These are phyloP conservation scores for Apamea epomidion DNA, from an alignment of 2,888 invertebrate genomes.

Conservation along the genomic window DNA sequence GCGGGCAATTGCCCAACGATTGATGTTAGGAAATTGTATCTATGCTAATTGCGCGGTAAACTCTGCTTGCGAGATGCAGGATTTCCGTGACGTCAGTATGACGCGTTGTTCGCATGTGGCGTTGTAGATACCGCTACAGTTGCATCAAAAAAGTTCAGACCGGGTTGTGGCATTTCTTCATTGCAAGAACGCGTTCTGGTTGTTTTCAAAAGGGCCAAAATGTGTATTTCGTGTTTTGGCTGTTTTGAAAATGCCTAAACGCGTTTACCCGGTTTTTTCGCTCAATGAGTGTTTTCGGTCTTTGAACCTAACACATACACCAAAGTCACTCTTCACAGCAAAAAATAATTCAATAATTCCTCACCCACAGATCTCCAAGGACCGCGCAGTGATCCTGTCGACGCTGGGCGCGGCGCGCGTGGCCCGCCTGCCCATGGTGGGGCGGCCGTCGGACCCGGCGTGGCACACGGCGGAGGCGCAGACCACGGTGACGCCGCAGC, in stretches of 20 bases:
- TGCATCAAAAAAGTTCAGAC: too few species aligned
- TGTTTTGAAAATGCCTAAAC: background rate
- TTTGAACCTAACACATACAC: background rate
- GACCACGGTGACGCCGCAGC: constrained; percentile 92
- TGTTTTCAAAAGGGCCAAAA: background rate
- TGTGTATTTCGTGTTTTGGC: background rate
- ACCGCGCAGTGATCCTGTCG: constrained; percentile 92
- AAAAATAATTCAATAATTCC: background rate
- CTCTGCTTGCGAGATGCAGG: too few species aligned
- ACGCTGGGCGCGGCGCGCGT: constrained; percentile 94
- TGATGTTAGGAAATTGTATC: too few species aligned
- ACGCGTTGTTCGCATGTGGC: too few species aligned
- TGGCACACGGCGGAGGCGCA: constrained; percentile 93
- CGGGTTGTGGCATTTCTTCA: background rate
- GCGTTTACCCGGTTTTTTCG: background rate
- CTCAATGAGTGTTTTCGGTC: background rate
- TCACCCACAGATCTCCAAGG: constrained; percentile 81
- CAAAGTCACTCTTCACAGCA: background rate
- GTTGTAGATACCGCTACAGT: too few species aligned
- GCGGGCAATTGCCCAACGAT: too few species aligned
- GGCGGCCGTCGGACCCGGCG: constrained; percentile 90
- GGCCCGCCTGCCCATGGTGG: constrained; percentile 93
- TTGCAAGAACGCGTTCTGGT: background rate
- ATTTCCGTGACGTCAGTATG: too few species aligned
- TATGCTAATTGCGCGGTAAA: too few species aligned